Conservation (phyloP, 2,113 vertebrate genomes). For the Urocitellus parryii region DNA sequence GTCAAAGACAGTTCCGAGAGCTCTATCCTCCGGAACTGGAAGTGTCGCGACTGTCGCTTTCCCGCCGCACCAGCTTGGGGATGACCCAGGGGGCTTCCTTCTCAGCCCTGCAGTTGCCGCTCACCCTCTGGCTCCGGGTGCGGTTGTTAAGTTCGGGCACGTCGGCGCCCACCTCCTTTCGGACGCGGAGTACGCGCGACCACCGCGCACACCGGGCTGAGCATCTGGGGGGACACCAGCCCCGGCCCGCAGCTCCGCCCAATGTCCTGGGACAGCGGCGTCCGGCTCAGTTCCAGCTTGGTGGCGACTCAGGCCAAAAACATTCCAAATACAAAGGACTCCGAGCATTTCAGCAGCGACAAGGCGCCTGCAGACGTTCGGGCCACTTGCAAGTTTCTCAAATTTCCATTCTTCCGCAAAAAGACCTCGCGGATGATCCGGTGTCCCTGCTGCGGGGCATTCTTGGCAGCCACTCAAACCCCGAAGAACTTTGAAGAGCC, state of each 20-base stretch:
- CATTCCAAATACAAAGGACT: background rate
- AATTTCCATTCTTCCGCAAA: background rate
- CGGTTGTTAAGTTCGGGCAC: background rate
- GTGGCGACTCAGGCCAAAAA: background rate
- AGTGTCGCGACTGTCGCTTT: too few relatives aligned
- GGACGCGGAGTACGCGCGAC: too few relatives aligned
- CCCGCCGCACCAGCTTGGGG: too few relatives aligned
- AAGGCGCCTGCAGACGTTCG: background rate
- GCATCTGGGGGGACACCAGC: too few relatives aligned
- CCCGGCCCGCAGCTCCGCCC: background rate
- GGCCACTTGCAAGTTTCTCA: background rate
- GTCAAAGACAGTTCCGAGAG: background rate
- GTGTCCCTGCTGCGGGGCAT: too few relatives aligned
- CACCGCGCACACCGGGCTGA: too few relatives aligned
- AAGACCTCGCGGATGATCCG: too few relatives aligned
- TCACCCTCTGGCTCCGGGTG: background rate
- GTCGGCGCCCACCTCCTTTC: background rate
- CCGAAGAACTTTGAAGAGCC: too few relatives aligned
- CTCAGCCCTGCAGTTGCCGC: too few relatives aligned
- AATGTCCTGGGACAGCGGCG: background rate
- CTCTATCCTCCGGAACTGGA: too few relatives aligned
- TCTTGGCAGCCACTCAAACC: too few relatives aligned
- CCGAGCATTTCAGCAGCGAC: background rate
- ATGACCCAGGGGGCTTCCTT: accelerated
- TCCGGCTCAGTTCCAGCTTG: background rate